A percentile compares a stretch with the other conserved stretches of the same genome.
These are phyloP conservation scores for Aplocera efformata DNA, from an alignment of 2,888 invertebrate species.

Conservation along the genomic window DNA sequence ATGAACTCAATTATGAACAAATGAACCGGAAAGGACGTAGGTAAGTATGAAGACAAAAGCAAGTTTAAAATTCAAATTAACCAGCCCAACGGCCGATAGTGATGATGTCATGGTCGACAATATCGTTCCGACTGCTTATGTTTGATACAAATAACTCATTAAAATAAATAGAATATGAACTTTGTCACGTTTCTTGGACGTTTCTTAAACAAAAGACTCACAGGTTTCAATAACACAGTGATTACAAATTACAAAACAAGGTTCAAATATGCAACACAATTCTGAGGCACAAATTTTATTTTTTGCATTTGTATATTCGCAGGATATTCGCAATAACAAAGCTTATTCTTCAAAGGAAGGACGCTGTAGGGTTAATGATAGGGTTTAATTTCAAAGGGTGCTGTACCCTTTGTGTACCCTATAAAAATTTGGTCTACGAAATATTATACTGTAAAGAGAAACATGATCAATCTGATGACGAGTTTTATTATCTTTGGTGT, in stretches of 20 bases:
- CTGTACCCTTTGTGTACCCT: no score
- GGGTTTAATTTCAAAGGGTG: no score
- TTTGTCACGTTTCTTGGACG: constrained; percentile 12
- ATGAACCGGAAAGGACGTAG: constrained; percentile 17
- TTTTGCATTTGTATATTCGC: no score
- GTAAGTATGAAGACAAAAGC: constrained; percentile 18
- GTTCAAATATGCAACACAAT: no score
- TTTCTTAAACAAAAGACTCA: constrained; percentile 1
- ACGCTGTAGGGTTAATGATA: no score
- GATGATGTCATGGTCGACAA: constrained; percentile 39
- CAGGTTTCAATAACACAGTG: not conserved
- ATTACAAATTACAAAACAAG: no score
- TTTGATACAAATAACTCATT: constrained; percentile 20
- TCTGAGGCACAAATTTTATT: no score
- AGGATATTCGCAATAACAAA: no score
- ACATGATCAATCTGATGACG: constrained; percentile 1
- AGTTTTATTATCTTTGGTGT: not conserved
- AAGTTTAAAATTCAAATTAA: constrained; percentile 23
- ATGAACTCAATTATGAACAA: constrained; percentile 2
- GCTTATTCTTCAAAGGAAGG: no score
- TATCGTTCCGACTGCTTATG: constrained; percentile 17
- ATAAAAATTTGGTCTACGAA: no score
- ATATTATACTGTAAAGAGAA: no score
- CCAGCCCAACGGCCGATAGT: constrained; percentile 26
- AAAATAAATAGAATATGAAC: constrained; percentile 8